Conservation (phyloP, 2,113 vertebrate species). For the Hypomesus transpacificus region DNA sequence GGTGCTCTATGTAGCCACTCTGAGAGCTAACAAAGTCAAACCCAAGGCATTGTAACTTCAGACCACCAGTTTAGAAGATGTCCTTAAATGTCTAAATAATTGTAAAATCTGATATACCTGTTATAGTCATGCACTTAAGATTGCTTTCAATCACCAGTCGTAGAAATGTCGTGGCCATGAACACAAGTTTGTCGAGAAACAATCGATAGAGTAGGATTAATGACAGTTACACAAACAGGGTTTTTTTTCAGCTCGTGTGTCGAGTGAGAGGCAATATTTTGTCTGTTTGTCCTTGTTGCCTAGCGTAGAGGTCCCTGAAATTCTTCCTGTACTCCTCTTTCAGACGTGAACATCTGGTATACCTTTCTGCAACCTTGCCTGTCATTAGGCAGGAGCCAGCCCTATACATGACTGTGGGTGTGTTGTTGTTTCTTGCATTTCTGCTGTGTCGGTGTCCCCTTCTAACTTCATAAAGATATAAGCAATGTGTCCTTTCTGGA, state of each 20-base stretch:
- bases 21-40: conserved; percentile 49
- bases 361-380: conserved; percentile 57
- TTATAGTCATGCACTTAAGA: conserved; percentile 65
- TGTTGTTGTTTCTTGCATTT: conserved; percentile 46
- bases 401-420: conserved; percentile 60
- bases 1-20: conserved; percentile 69
- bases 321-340: conserved; percentile 59
- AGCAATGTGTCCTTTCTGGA: conserved; percentile 79
- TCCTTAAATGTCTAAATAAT: conserved; percentile 61
- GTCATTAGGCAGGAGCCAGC: conserved; percentile 53
- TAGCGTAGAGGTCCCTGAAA: conserved; percentile 47
- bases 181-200: conserved; percentile 67
- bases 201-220: conserved; percentile 72
- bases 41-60: conserved; percentile 28
- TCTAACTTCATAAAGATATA: conserved; percentile 79
- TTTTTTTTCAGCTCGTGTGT: conserved; percentile 65
- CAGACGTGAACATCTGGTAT: conserved; percentile 56
- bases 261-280: conserved; percentile 72
- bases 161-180: conserved; percentile 55
- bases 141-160: conserved; percentile 68
- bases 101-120: conserved; percentile 68
- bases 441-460: conserved; percentile 72
- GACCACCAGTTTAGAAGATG: conserved; percentile 22
- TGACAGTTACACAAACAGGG: conserved; percentile 57
- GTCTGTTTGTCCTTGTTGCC: conserved; percentile 66